Evolutionary conservation across 35 echinoderm and acorn worm species (phyloP), one percentile per base, ranked within the genome.

Genomic region (Nesometra sesokonis): DNA sequence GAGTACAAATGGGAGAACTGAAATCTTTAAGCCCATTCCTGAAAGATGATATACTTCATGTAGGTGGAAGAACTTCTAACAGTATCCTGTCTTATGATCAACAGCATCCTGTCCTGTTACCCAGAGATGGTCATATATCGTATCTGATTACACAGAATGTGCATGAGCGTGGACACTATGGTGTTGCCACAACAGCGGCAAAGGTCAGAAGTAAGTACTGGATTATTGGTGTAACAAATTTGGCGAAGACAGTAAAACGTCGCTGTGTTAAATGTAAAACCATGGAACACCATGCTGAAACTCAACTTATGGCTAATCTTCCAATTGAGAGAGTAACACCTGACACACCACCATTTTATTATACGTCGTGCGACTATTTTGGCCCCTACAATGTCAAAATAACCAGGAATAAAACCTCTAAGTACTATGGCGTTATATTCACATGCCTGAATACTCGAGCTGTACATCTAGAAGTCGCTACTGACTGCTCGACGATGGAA

Each of bases 371-470:
- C 35, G 79, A 80, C 35, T 34, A 80, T 36, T 80, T 80, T 33
- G 79, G 79, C 2, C 79, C 79, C 2, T 80, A 80, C 23, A 80
- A 9, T 34, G 79, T 80, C 5, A 80, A 80, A 33, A 31, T 80
- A 0, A 32, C 13, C 17, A 11, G 35, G 11, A 80, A 80, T 33
- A 80, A 32, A 30, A 80, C 78, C 4, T 3, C 78, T 32, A 89
- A 89, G 35, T 47, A 89, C 52, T 89, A 89, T 77, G 91, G 87
- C 32, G 91, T 93, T 7, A 93, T 93, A 32, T 89, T 93, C 47
- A 93, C 91, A 4, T 89, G 91, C 39, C 87, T 93, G 0, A 93
- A 93, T 82, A 93, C 86, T 0, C 37, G 91, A 86, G 91, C 91
- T 27, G 87, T 93, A 13, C 91, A 93, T 67, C 81, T 92, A 17